These are phyloP conservation scores for Noctua janthe DNA, from an alignment of 2,888 invertebrate species.

Conservation along the genomic window DNA sequence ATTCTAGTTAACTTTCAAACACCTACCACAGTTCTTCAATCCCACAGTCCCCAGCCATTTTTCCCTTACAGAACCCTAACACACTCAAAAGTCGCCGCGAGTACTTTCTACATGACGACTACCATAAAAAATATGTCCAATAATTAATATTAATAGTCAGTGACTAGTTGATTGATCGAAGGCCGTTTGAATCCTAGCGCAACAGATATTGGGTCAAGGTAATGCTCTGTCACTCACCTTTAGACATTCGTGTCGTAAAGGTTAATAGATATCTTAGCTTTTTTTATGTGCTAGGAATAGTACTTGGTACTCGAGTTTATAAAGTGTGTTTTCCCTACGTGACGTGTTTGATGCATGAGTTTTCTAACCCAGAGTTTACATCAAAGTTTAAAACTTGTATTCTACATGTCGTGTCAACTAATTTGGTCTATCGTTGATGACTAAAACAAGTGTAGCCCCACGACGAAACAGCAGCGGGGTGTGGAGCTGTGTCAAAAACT, in stretches of 20 bases:
- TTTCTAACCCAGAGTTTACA: background rate
- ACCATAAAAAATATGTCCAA: constrained; percentile 30
- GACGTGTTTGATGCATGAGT: background rate
- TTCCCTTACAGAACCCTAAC: too few species aligned
- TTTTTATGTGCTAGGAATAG: constrained; percentile 30
- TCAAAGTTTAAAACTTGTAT: background rate
- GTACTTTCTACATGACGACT: background rate
- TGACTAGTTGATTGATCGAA: constrained; percentile 51
- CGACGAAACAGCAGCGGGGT: background rate
- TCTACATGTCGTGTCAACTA: background rate
- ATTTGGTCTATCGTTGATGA: background rate
- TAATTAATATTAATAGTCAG: constrained; percentile 37
- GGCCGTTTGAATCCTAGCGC: constrained; percentile 66
- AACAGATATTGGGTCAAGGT: constrained; percentile 75
- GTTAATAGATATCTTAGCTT: constrained; percentile 72
- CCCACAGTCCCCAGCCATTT: too few species aligned
- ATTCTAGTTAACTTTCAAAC: background rate
- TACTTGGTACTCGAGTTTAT: background rate
- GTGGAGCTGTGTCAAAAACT: too few species aligned
- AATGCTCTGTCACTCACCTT: constrained; percentile 86
- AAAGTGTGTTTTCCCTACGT: background rate
- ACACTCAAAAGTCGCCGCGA: background rate
- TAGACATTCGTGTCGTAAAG: constrained; percentile 82
- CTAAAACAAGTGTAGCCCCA: background rate
- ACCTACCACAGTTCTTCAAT: background rate